Evolutionary conservation across 2,888 invertebrate genomes (phyloP).

Genomic region (Priapulus caudatus): DNA sequence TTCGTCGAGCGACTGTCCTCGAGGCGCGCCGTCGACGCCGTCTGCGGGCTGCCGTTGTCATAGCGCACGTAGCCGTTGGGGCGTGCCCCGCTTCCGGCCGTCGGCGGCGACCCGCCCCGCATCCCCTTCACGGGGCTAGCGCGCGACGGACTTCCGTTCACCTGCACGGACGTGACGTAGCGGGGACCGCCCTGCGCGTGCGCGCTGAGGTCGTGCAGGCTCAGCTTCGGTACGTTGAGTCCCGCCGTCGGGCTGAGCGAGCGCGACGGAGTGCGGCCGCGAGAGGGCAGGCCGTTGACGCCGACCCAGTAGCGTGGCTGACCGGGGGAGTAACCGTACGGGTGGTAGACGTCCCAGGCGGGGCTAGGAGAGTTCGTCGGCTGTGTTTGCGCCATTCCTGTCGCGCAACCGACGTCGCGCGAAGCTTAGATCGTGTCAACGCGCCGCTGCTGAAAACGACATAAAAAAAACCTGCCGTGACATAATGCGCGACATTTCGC

Average conservation of each 20-base stretch:
- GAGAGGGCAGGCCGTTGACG: background rate
- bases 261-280: background rate
- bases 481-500: no score
- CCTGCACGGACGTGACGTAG: background rate
- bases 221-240: conserved; percentile 1
- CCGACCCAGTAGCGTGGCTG: background rate
- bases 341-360: background rate
- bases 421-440: no score
- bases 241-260: background rate
- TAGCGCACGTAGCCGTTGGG: background rate
- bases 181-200: background rate
- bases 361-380: no score
- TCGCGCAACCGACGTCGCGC: no score
- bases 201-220: background rate
- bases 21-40: background rate
- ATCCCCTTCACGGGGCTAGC: background rate
- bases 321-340: background rate
- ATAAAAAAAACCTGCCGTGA: no score
- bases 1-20: background rate
- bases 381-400: no score
- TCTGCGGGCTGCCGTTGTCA: background rate
- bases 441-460: no score
- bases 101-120: background rate
- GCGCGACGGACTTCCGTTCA: background rate
- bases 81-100: background rate